A percentile compares a stretch with the other conserved stretches of the same genome.
These are phyloP conservation scores for Aspiorhynchus laticeps DNA, from an alignment of 2,113 vertebrate genomes.

Conservation along the genomic window DNA sequence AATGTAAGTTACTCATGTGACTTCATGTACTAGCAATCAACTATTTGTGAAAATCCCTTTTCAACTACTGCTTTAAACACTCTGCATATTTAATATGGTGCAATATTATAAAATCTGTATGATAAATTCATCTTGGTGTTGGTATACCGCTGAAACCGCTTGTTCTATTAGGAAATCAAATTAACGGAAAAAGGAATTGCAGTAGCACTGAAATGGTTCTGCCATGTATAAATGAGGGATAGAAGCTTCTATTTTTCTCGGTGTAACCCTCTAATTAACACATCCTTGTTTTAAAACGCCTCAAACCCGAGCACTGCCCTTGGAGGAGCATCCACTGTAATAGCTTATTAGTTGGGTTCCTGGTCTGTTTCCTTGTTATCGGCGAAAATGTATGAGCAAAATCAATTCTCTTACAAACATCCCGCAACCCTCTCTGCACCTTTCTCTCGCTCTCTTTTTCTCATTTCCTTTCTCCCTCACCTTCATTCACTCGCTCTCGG, in stretches of 20 bases:
- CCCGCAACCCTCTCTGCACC: neutral
- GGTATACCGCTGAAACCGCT: neutral
- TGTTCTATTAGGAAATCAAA: conserved; percentile 22
- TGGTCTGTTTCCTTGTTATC: conserved; percentile 43
- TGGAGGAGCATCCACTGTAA: conserved; percentile 50
- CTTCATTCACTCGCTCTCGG: conserved; percentile 16
- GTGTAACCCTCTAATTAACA: conserved; percentile 50
- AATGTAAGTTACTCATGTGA: neutral
- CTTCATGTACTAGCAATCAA: neutral
- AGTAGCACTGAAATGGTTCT: conserved; percentile 10
- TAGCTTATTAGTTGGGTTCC: conserved; percentile 57
- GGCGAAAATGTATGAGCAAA: conserved; percentile 36
- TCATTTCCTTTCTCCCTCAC: conserved; percentile 37
- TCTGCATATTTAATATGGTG: neutral
- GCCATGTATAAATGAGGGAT: conserved; percentile 26
- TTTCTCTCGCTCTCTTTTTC: conserved; percentile 4
- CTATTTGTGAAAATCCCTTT: neutral
- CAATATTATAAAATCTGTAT: conserved; percentile 3
- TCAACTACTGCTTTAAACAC: neutral
- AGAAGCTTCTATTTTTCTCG: conserved; percentile 31
- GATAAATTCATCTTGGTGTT: neutral
- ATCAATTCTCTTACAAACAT: conserved; percentile 48
- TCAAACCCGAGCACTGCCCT: conserved; percentile 36
- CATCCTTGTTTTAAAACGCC: conserved; percentile 43
- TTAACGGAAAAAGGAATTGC: neutral